Base-by-base conservation (phyloP, 1,140 invertebrate species). In the Aethina tumida region DNA sequence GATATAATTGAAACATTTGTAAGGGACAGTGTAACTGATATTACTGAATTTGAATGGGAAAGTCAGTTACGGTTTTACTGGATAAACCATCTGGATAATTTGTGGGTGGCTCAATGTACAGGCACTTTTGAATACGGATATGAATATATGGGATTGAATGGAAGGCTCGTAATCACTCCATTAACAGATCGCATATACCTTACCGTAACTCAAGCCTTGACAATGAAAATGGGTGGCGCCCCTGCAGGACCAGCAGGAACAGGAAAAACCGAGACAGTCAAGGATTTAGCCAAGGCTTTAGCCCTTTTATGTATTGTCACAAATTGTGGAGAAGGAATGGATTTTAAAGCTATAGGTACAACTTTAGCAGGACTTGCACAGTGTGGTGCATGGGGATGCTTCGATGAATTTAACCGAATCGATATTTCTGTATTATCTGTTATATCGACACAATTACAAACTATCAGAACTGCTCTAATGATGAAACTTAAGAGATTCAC, bases 111-210 rank as follows among this genome's bases (percentile, higher is more conserved):
- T 28, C 90, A 94, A 53, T 94, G 88, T 56, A 86, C 83, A 1
- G 87, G 84, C 65, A 60, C 53, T 15, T 93, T 94, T 58, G 80
- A 89, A 37, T 94, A 92, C 55, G 89, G 89, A 9, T 94, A 92
- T 53, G 90, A 94, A 58, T 94, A 93, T 54, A 92, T 93, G 87
- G 91, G 91, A 0, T 64, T 93, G 1, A 92, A 91, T 63, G 87
- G 84, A 2, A 72, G 88, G 39, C 65, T 94, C 25, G 88, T 95
- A 2, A 85, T 94, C 10, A 94, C 90, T 1, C 88, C 90, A 3
- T 63, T 94, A 2, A 94, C 90, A 2, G 91, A 94, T 60, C 70
- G 89, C 41, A 91, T 93, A 47, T 93, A 92, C 60, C 67, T 94
- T 4, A 92, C 89, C 0, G 81, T 94, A 7, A 94, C 90, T 0